phyloP scores from a whole-genome alignment of 37 sponge, comb jelly and placozoan species.

The Beroe forskalii region DNA sequence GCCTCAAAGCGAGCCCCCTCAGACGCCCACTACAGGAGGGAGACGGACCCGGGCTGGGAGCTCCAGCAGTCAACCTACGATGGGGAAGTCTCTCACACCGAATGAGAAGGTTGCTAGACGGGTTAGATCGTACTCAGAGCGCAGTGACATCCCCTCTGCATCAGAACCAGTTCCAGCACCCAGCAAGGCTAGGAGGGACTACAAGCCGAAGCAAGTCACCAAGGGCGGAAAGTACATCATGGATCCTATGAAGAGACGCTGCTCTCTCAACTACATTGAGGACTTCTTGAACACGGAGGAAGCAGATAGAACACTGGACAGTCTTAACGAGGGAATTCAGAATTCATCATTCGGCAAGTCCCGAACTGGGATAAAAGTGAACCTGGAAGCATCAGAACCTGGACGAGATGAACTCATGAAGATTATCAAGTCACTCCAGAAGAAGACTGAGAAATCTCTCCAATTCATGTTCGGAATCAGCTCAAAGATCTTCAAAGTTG shows the following conservation, averaged over 20 bases:
- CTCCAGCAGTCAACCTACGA: not conserved
- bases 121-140: not conserved
- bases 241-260: not conserved
- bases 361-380: not conserved
- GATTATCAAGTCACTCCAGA: not conserved
- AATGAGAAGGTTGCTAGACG: constrained; percentile 2
- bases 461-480: not conserved
- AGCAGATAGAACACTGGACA: not conserved
- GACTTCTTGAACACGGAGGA: not conserved
- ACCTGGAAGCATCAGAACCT: not conserved
- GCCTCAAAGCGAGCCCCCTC: not conserved
- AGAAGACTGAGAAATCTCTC: not conserved
- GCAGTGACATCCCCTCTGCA: not conserved
- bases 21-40: not conserved
- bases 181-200: not conserved
- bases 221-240: not conserved
- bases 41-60: not conserved
- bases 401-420: not conserved
- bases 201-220: not conserved
- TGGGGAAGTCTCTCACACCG: not conserved
- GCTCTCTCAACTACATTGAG: not conserved
- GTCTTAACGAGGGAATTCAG: not conserved
- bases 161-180: not conserved
- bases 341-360: not conserved
- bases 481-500: not conserved